Conservation (phyloP, 2,113 vertebrate species). For the pig (Sus scrofa) region T2T-Sscrofa CM000813.6:143957501-143958000, state of each 20-base stretch:
- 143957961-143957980: background rate
- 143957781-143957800: background rate
- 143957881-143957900: background rate
- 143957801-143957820: background rate
- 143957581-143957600: background rate
- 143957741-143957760: background rate
- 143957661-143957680: background rate
- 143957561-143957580: background rate
- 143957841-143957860: background rate
- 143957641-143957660: background rate
- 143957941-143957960: background rate
- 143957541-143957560: background rate
- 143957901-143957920: background rate
- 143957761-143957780: background rate
- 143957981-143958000: background rate
- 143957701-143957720: background rate
- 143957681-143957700: background rate
- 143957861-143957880: background rate
- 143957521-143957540: background rate
- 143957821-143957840: background rate
- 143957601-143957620: background rate
- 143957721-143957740: background rate
- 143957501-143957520: background rate
- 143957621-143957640: background rate
- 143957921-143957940: background rate